Evolutionary conservation across 2,113 vertebrate genomes (phyloP).

Genomic region (Pycnonotus jocosus): DNA sequence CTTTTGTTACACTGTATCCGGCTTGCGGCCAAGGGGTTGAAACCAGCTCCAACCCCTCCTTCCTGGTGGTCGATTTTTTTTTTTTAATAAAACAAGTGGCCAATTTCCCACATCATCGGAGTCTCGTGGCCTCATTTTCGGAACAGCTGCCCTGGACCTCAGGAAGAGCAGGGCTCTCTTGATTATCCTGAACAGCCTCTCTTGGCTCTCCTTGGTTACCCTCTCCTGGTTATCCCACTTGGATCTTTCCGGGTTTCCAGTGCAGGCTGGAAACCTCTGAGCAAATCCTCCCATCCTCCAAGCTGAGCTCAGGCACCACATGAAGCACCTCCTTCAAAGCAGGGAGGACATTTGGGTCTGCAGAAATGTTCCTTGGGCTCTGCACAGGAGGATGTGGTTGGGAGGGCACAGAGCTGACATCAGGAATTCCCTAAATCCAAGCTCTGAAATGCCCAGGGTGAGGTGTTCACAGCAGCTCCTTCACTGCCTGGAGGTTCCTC

Average conservation of each 20-base stretch:
- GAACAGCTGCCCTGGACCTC: not conserved
- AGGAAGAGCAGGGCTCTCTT: not conserved
- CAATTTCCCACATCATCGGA: too few relatives aligned
- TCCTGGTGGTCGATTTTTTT: too few relatives aligned
- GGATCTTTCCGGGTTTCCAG: not conserved
- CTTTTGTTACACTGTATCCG: too few relatives aligned
- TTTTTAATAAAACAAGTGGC: too few relatives aligned
- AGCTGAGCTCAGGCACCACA: not conserved
- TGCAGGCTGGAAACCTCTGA: not conserved
- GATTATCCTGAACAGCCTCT: not conserved
- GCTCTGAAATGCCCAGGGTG: not conserved
- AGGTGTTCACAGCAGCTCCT: not conserved
- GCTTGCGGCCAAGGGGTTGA: too few relatives aligned
- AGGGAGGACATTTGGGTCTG: not conserved
- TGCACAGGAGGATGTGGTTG: not conserved
- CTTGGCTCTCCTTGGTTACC: not conserved
- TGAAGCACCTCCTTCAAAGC: not conserved
- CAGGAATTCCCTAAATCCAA: not conserved
- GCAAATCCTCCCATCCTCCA: not conserved
- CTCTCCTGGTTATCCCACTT: not conserved
- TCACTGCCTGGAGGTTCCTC: not conserved
- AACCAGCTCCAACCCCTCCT: too few relatives aligned
- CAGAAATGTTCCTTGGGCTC: not conserved
- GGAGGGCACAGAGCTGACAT: not conserved
- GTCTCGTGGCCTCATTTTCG: too few relatives aligned